These are phyloP conservation scores for Andrena cerasifolii DNA, from an alignment of 1,140 invertebrate genomes.

Conservation along the genomic window DNA sequence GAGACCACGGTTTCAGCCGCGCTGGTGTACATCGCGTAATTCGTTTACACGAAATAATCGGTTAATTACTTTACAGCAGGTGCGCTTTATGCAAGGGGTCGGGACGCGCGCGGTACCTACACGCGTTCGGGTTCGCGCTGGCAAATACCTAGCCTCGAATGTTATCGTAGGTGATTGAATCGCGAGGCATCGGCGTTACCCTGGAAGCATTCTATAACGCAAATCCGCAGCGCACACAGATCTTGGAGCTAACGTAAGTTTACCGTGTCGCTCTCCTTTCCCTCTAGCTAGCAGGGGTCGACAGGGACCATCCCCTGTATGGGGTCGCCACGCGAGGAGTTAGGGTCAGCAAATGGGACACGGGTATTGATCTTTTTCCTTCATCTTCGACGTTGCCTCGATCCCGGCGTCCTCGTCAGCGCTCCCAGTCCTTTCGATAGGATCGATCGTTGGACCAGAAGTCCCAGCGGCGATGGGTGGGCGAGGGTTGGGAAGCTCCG, in stretches of 20 bases:
- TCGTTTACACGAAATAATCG: not conserved
- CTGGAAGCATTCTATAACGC: not conserved
- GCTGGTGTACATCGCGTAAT: not conserved
- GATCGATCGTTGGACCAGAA: constrained; percentile 43
- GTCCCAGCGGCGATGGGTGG: constrained; percentile 11
- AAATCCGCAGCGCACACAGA: constrained; percentile 33
- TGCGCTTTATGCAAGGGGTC: not conserved
- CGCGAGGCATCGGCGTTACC: not conserved
- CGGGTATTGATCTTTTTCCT: constrained; percentile 46
- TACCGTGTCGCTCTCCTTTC: not conserved
- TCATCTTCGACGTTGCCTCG: constrained; percentile 36
- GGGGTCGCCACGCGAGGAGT: constrained; percentile 19
- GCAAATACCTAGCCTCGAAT: constrained; percentile 14
- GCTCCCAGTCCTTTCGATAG: constrained; percentile 27
- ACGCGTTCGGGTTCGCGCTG: not conserved
- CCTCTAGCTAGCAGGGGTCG: not conserved
- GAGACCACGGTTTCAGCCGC: too few species aligned
- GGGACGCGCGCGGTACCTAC: not conserved
- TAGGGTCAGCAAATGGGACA: constrained; percentile 37
- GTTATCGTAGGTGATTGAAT: constrained; percentile 35
- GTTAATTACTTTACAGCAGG: constrained; percentile 13
- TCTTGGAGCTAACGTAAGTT: constrained; percentile 12
- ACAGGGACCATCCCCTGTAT: not conserved
- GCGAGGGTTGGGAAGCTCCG: not conserved
- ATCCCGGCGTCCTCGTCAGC: constrained; percentile 34